Evolutionary conservation across 1,140 invertebrate species (phyloP).

Genomic region (Cotesia vestalis): DNA sequence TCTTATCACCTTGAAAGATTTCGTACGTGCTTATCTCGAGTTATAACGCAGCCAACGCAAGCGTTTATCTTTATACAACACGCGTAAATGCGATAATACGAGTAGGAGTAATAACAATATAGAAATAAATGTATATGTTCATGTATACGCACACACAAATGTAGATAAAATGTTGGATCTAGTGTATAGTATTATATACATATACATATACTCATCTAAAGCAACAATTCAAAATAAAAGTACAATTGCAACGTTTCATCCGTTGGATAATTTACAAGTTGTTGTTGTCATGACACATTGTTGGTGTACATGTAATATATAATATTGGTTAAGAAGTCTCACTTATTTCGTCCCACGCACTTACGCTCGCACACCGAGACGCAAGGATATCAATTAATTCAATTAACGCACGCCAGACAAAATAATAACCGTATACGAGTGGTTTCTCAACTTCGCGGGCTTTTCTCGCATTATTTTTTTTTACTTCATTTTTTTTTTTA

Average conservation of each 20-base stretch:
- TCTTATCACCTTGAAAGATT: conserved; percentile 9
- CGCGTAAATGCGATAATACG: conserved; percentile 6
- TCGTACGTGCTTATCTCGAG: conserved; percentile 19
- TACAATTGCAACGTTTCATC: conserved; percentile 20
- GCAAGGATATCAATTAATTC: conserved; percentile 37
- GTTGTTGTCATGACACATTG: conserved; percentile 30
- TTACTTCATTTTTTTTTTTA: too few relatives aligned
- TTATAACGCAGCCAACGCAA: conserved; percentile 1
- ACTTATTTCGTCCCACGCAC: conserved; percentile 28
- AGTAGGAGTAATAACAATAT: too few relatives aligned
- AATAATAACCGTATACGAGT: conserved; percentile 19
- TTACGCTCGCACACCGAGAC: conserved; percentile 6
- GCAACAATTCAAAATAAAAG: not conserved
- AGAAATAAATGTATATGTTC: not conserved
- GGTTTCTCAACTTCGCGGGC: not conserved
- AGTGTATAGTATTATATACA: conserved; percentile 11
- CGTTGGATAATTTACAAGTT: conserved; percentile 30
- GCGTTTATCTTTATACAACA: conserved; percentile 4
- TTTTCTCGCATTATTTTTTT: conserved; percentile 15
- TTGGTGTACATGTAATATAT: conserved; percentile 18
- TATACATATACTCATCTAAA: not conserved
- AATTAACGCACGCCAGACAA: conserved; percentile 38
- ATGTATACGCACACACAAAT: not conserved
- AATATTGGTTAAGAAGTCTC: conserved; percentile 19
- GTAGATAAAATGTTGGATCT: not conserved